These are phyloP conservation scores for Chelon labrosus DNA, from an alignment of 2,797 vertebrate species.

Conservation along the genomic window DNA sequence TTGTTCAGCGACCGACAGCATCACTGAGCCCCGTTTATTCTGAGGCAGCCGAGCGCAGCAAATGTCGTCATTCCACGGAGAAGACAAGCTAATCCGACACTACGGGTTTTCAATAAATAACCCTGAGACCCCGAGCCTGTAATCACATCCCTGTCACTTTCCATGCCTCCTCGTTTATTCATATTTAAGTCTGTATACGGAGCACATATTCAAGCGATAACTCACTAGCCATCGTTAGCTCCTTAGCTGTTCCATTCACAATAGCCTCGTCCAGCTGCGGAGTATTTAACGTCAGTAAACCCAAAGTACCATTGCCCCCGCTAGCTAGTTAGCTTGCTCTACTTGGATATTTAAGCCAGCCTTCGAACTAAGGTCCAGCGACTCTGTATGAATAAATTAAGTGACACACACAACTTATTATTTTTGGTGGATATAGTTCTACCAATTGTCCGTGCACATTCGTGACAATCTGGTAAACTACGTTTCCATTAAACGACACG, in stretches of 20 bases:
- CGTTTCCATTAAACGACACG: constrained; percentile 4
- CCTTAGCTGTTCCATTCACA: constrained; percentile 39
- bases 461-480: constrained; percentile 4
- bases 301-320: constrained; percentile 7
- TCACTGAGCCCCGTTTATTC: constrained; percentile 40
- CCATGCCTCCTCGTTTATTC: constrained; percentile 20
- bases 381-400: not conserved
- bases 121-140: constrained; percentile 4
- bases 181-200: not conserved
- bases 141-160: not conserved
- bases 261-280: constrained; percentile 52
- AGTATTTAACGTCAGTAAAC: constrained; percentile 30
- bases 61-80: constrained; percentile 37
- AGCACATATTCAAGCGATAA: not conserved
- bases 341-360: not conserved
- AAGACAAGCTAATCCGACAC: constrained; percentile 33
- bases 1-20: constrained; percentile 38
- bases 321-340: constrained; percentile 41
- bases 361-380: not conserved
- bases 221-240: constrained; percentile 22
- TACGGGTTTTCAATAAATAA: constrained; percentile 27
- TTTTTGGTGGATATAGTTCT: not conserved
- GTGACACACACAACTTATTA: not conserved
- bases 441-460: not conserved
- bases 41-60: constrained; percentile 10